phyloP scores from a whole-genome alignment of 2,888 invertebrate genomes.

The Chrysolina americana region DNA sequence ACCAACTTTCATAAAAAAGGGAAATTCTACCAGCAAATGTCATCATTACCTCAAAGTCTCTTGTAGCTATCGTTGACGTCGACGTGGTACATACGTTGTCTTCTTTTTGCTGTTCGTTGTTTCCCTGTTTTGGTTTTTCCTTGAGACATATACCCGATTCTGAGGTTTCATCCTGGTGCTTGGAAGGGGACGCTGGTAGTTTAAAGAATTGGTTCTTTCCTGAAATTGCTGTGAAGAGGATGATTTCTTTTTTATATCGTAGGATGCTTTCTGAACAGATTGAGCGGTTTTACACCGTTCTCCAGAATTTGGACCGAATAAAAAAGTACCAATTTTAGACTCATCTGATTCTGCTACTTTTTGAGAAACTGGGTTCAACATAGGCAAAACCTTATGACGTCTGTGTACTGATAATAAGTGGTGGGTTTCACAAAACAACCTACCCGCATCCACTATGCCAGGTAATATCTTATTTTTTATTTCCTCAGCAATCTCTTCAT shows the following conservation, averaged over 20 bases:
- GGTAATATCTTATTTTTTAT: neutral
- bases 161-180: conserved; percentile 27
- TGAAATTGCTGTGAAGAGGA: conserved; percentile 4
- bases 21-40: conserved; percentile 4
- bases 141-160: neutral
- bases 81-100: conserved; percentile 4
- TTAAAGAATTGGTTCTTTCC: conserved; percentile 18
- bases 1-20: neutral
- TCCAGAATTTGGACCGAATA: neutral
- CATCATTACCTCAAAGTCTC: conserved; percentile 19
- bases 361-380: neutral
- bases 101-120: neutral
- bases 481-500: neutral
- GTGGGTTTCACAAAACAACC: neutral
- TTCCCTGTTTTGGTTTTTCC: neutral
- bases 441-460: neutral
- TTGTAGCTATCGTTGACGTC: neutral
- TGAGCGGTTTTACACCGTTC: conserved; percentile 4
- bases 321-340: neutral
- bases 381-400: neutral
- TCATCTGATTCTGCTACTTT: conserved; percentile 16
- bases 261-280: conserved; percentile 7
- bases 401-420: neutral
- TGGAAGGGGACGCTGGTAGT: too few relatives aligned
- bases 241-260: conserved; percentile 19